A percentile compares a stretch with the other conserved stretches of the same genome.
Evolutionary conservation across 2,113 vertebrate species (phyloP).

Genomic region (Origma solitaria): DNA sequence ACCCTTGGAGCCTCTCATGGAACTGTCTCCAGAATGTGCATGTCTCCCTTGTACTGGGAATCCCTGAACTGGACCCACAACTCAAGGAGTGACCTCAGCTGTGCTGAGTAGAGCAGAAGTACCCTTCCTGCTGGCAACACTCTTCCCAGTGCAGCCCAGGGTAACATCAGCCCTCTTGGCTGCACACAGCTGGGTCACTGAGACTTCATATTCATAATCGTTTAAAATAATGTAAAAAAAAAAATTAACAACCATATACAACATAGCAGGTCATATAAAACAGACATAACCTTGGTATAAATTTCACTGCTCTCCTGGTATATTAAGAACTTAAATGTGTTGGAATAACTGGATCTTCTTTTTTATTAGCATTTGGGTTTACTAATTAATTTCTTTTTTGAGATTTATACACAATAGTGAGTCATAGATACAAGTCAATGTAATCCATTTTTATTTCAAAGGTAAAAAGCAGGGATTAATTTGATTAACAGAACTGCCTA

Average conservation of each 20-base stretch:
- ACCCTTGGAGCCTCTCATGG: too few species aligned
- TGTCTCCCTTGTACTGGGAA: neutral
- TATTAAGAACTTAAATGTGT: neutral
- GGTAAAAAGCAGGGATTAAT: neutral
- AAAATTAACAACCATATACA: neutral
- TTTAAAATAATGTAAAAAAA: neutral
- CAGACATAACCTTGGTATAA: neutral
- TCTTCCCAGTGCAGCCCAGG: neutral
- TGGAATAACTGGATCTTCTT: neutral
- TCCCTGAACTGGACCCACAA: too few species aligned
- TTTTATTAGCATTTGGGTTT: neutral
- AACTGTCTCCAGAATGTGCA: neutral
- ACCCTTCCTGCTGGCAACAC: neutral
- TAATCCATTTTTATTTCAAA: neutral
- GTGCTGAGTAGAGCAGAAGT: neutral
- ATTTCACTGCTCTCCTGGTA: neutral
- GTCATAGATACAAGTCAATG: neutral
- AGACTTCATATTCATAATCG: neutral
- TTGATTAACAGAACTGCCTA: neutral
- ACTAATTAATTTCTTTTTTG: neutral
- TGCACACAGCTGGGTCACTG: neutral
- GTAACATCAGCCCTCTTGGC: neutral
- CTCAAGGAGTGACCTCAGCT: neutral
- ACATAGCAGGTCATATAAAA: neutral
- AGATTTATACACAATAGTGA: neutral